Evolutionary conservation across 64 coral and sea anemone species (phyloP).

Genomic region (Porites australiensis): DNA sequence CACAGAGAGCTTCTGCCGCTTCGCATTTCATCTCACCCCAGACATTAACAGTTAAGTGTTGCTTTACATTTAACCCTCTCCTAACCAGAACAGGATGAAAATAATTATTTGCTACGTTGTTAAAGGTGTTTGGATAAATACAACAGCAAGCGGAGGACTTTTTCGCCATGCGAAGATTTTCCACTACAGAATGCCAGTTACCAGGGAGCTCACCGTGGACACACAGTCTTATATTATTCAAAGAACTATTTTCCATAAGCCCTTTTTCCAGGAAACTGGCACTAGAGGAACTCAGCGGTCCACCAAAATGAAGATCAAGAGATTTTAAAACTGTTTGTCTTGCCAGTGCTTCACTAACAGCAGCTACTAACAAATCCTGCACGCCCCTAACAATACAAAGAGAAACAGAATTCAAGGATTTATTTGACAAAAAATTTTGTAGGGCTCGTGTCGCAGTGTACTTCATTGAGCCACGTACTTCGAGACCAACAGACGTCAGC

Average conservation of each 20-base stretch:
- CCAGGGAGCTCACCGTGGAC: slow-evolving; percentile 6
- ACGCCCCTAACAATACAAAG: background rate
- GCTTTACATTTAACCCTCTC: background rate
- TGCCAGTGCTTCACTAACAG: background rate
- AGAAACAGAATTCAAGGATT: background rate
- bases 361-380: background rate
- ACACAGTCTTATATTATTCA: background rate
- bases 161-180: background rate
- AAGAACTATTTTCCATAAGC: background rate
- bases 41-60: background rate
- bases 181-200: background rate
- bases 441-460: background rate
- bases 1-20: background rate
- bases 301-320: background rate
- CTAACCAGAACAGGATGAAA: background rate
- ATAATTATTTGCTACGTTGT: background rate
- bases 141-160: background rate
- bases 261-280: background rate
- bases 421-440: background rate
- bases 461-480: background rate
- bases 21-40: background rate
- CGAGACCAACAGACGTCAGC: background rate
- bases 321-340: background rate
- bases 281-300: background rate
- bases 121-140: background rate